phyloP scores from a whole-genome alignment of 2,113 vertebrate species.

The Ammodramus savannarum region DNA sequence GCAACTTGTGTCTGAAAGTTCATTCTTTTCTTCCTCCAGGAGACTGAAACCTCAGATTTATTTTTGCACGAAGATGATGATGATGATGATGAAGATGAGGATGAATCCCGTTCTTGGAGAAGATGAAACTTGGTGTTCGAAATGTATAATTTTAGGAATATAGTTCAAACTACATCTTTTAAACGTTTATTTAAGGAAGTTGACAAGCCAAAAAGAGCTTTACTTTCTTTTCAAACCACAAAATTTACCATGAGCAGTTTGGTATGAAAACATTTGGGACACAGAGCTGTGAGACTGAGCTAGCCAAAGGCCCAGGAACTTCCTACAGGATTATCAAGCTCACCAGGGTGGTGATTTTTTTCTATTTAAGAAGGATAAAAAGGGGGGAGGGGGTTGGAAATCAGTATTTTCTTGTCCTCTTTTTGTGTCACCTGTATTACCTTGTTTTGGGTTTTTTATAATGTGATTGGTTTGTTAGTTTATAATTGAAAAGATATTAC shows the following conservation, averaged over 20 bases:
- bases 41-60: constrained; percentile 84
- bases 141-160: constrained; percentile 77
- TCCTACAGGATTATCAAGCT: constrained; percentile 58
- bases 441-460: constrained; percentile 68
- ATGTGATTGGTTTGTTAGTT: constrained; percentile 72
- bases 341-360: constrained; percentile 51
- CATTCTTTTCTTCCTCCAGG: constrained; percentile 66
- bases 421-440: constrained; percentile 67
- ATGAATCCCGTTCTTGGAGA: constrained; percentile 95
- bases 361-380: constrained; percentile 58
- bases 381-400: not conserved
- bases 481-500: constrained; percentile 70
- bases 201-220: constrained; percentile 78
- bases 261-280: constrained; percentile 64
- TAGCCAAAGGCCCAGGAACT: constrained; percentile 75
- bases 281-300: constrained; percentile 65
- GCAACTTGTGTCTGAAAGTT: not conserved
- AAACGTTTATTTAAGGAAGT: constrained; percentile 79
- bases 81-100: constrained; percentile 93
- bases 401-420: constrained; percentile 73
- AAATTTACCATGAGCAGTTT: constrained; percentile 67
- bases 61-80: constrained; percentile 93
- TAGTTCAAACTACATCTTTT: constrained; percentile 77
- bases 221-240: constrained; percentile 74
- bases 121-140: constrained; percentile 83